Percentiles rank a stretch among this genome's conserved stretches.
Conservation (phyloP, 2,888 invertebrate genomes). For the Physocephala rufipes region DNA sequence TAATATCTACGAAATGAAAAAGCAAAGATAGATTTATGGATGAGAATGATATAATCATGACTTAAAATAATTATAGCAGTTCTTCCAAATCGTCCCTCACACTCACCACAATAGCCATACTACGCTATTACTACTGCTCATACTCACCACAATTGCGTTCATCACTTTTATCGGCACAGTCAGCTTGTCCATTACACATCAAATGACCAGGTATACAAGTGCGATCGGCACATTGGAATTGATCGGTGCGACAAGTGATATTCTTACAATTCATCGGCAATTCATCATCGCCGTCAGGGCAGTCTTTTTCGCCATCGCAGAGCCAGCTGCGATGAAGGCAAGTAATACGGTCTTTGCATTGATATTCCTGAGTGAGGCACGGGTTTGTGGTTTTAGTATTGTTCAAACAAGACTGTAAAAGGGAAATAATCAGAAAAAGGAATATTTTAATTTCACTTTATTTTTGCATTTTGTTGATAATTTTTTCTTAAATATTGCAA, state of each 20-base stretch:
- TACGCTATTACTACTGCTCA: slow-evolving; percentile 3
- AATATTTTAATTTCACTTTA: no score
- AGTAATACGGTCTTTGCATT: slow-evolving; percentile 81
- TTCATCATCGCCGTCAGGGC: slow-evolving; percentile 85
- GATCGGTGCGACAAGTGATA: slow-evolving; percentile 83
- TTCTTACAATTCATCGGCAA: slow-evolving; percentile 72
- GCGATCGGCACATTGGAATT: slow-evolving; percentile 85
- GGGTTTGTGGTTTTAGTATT: slow-evolving; percentile 69
- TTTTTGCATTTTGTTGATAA: no score
- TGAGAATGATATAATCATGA: not conserved
- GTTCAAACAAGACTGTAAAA: slow-evolving; percentile 71
- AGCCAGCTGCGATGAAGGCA: slow-evolving; percentile 85
- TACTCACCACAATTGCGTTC: slow-evolving; percentile 82
- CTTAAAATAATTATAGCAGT: not conserved
- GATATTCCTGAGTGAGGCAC: slow-evolving; percentile 78
- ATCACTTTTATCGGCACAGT: slow-evolving; percentile 87
- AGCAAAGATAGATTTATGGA: not conserved
- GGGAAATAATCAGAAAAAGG: slow-evolving; percentile 15
- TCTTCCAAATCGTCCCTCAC: slow-evolving; percentile 18
- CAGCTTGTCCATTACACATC: slow-evolving; percentile 82
- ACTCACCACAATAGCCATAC: not conserved
- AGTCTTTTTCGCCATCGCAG: slow-evolving; percentile 86
- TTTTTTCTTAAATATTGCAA: no score
- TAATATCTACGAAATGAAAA: no score
- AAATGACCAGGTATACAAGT: slow-evolving; percentile 83